phyloP scores from a whole-genome alignment of 2,797 vertebrate genomes.

The Sebastes aleutianus region DNA sequence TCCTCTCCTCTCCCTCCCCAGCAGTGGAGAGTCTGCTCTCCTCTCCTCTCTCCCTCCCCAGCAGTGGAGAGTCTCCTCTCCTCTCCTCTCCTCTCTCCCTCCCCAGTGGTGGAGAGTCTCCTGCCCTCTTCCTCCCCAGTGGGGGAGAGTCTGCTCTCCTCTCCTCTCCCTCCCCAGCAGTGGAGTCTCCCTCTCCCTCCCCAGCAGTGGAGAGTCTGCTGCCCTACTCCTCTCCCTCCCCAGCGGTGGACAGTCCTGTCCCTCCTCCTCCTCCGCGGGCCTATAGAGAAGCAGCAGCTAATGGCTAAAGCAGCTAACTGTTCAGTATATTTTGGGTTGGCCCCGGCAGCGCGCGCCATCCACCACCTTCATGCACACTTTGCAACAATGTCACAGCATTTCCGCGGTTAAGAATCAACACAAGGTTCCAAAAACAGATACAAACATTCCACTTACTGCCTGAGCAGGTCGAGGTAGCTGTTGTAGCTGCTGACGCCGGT shows the following conservation, averaged over 20 bases:
- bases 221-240: no score
- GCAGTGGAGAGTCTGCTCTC: rapidly evolving
- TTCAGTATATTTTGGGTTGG: slow-evolving; percentile 74
- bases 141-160: no score
- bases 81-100: no score
- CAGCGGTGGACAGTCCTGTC: no score
- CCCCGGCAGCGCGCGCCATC: slow-evolving; percentile 61
- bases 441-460: slow-evolving; percentile 67
- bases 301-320: slow-evolving; percentile 75
- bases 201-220: not conserved
- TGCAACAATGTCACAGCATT: slow-evolving; percentile 51
- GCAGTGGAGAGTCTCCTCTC: no score
- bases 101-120: rapidly evolving
- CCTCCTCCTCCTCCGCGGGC: slow-evolving; percentile 40
- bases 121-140: not conserved
- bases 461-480: slow-evolving; percentile 53
- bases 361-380: slow-evolving; percentile 53
- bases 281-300: slow-evolving; percentile 63
- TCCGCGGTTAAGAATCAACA: slow-evolving; percentile 32
- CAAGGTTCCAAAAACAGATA: not conserved
- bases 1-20: no score
- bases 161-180: not conserved
- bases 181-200: not conserved
- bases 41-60: no score
- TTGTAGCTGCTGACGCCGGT: slow-evolving; percentile 57